Percentiles rank a stretch among this genome's conserved stretches.
phyloP scores from a whole-genome alignment of 2,797 vertebrate species.

The Cynopterus sphinx region DNA sequence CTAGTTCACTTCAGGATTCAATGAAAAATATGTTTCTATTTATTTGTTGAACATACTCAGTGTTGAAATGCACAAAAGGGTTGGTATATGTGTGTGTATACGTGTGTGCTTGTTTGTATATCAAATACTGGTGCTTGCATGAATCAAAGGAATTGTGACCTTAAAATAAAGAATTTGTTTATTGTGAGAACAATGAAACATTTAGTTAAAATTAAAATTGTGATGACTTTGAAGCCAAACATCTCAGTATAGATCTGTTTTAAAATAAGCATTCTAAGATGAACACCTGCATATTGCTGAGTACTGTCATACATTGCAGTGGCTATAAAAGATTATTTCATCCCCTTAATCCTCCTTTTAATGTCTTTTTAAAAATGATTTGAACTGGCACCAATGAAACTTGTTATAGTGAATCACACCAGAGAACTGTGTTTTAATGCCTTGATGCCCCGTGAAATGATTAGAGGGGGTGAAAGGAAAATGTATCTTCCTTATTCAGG shows the following conservation, averaged over 20 bases:
- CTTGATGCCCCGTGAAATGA: neutral
- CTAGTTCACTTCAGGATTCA: slow-evolving; percentile 35
- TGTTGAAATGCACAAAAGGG: slow-evolving; percentile 19
- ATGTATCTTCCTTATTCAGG: neutral
- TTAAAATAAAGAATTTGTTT: slow-evolving; percentile 5
- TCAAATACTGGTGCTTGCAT: neutral
- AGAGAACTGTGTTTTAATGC: slow-evolving; percentile 32
- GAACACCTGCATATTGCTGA: slow-evolving; percentile 21
- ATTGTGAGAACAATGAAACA: slow-evolving; percentile 8
- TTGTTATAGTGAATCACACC: slow-evolving; percentile 48
- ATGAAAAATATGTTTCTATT: slow-evolving; percentile 18
- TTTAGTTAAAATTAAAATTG: slow-evolving; percentile 30
- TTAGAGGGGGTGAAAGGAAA: neutral
- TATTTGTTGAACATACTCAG: neutral
- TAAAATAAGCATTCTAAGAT: slow-evolving; percentile 41
- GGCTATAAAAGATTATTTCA: slow-evolving; percentile 57
- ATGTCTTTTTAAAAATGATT: slow-evolving; percentile 64
- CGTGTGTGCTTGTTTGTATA: neutral
- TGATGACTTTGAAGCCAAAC: slow-evolving; percentile 2
- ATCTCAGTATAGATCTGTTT: neutral
- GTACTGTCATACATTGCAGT: neutral
- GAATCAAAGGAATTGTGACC: neutral
- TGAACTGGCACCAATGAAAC: slow-evolving; percentile 47
- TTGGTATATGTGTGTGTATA: neutral
- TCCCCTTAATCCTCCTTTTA: slow-evolving; percentile 52